Evolutionary conservation across 2,113 vertebrate genomes (phyloP).

Genomic region (Syrrhaptes paradoxus): DNA sequence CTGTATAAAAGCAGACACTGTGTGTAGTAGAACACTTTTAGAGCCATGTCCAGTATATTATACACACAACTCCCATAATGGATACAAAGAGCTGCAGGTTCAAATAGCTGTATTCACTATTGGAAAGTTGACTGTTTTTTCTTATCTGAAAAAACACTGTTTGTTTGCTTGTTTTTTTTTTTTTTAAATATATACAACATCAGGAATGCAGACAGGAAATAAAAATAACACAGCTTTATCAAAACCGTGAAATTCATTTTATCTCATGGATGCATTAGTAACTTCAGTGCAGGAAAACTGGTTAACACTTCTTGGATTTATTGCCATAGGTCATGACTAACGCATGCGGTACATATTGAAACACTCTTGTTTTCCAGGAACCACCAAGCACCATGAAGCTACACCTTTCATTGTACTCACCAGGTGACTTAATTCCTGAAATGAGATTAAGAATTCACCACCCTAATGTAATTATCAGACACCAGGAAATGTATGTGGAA

Average conservation of each 20-base stretch:
- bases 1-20: conserved; percentile 8
- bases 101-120: not conserved
- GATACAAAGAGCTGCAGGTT: not conserved
- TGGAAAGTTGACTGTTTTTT: not conserved
- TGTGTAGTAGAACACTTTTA: conserved; percentile 11
- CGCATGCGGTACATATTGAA: conserved; percentile 8
- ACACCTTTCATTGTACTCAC: conserved; percentile 67
- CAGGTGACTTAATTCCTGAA: conserved; percentile 66
- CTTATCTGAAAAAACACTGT: not conserved
- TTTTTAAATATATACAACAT: not conserved
- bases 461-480: conserved; percentile 46
- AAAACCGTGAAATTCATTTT: conserved; percentile 20
- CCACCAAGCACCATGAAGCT: conserved; percentile 35
- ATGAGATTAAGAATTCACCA: conserved; percentile 65
- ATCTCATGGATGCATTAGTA: conserved; percentile 26
- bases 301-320: conserved; percentile 1
- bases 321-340: conserved; percentile 42
- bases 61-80: not conserved
- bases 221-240: conserved; percentile 24
- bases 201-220: conserved; percentile 7
- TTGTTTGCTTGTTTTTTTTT: too few species aligned
- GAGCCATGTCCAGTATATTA: not conserved
- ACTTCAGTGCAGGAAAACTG: conserved; percentile 21
- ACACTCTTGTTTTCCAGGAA: conserved; percentile 62
- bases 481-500: conserved; percentile 38